Base-by-base conservation (phyloP, 1,140 invertebrate genomes). In the Druon quercuslanigerum region DNA sequence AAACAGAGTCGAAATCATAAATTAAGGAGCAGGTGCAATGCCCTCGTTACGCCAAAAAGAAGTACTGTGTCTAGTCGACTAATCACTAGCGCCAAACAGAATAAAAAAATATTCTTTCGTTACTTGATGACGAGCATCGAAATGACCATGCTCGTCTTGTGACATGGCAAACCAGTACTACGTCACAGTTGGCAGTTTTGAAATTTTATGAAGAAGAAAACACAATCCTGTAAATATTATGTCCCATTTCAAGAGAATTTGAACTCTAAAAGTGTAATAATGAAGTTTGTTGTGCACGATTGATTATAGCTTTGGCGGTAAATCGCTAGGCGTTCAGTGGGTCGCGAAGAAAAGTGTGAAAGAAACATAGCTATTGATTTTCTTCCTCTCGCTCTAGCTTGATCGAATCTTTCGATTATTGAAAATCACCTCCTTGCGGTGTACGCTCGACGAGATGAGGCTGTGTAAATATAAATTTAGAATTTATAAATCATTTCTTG, bases 21-120 rank as follows among this genome's bases (percentile, higher is more conserved):
- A 66, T 66, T 66, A 66, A 66, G 60, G 60, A 66, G 16, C 33
- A 66, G 60, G 60, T 66, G 60, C 60, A 66, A 66, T 66, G 60
- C 20, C 60, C 60, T 66, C 25, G 40, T 66, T 66, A 66, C 25
- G 60, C 60, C 60, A 25, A n/a, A 66, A 66, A 33, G 33, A n/a
- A 46, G 12, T 16, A 66, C 60, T 66, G 60, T 66, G 60, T 66
- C 60, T 66, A 66, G 60, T 66, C 60, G 13, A 66, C 33, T 33
- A 60, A 60, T 25, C 20, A 60, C 16, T 33, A 2, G 7, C 25
- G 60, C 40, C n/a, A 66, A 40, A 66, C 60, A 66, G 60, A 46
- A 40, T 16, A 3, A n/a, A 66, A 40, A 33, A 66, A 66, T 16
- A 66, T 33, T 66, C 33, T 66, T 25, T 66, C 33, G 16, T 14